Evolutionary conservation across 2,888 invertebrate species (phyloP), one percentile per base, ranked within the genome.

Genomic region (Meganola albula): DNA sequence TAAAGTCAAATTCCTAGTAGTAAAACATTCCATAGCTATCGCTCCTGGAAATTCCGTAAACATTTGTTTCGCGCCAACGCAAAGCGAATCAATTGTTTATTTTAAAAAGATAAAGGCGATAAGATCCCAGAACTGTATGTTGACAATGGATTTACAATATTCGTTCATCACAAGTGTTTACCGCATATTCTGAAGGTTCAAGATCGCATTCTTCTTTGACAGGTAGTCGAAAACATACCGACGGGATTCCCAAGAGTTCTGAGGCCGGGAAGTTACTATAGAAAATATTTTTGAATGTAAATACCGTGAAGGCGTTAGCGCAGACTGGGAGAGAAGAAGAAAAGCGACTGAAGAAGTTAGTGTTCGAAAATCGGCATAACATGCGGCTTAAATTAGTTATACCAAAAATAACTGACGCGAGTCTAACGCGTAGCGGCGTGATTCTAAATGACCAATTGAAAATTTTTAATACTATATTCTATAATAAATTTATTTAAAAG

Each of bases 221-320:
- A 66, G 63, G 64, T 63, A 64, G 61, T 48, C 44, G 39, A 40
- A 34, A 34, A 40, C 41, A 48, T 53, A 32, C 52, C 41, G 40
- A 24, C 49, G 68, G 67, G 58, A 73, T 67, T 71, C 66, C 65
- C 68, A 44, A 50, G 40, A 52, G 52, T 47, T 55, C 50, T 58
- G 26, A 39, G 45, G 39, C 58, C 49, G 53, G 62, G 57, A 60
- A 60, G 50, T 70, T 63, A 66, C 60, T 51, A 64, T 63, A 58
- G 62, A 63, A 70, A 72, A 70, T 67, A 63, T 68, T 71, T 65
- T 63, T 61, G 48, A 58, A 58, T 42, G 48, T 64, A 55, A 65
- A 20, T 16, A 7, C 8, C n/a, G n/a, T n/a, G n/a, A n/a, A n/a
- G n/a, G n/a, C n/a, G n/a, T n/a, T n/a, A n/a, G n/a, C n/a, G n/a